Evolutionary conservation across 2,113 vertebrate species (phyloP), one percentile per base, ranked within the genome.

Genomic region (Podarcis raffonei): DNA sequence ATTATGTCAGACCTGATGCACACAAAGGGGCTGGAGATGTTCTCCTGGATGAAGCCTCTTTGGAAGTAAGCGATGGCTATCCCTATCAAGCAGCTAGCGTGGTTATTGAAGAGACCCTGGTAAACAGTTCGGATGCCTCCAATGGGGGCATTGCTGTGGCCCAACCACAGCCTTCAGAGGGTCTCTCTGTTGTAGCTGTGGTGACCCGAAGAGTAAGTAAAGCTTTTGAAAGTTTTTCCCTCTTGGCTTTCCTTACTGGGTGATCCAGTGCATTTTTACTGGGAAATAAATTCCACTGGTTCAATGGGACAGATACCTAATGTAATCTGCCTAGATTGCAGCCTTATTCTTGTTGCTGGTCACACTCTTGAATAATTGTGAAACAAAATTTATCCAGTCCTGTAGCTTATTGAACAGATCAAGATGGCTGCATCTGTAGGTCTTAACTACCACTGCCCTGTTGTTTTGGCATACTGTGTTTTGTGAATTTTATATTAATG

Each of bases 91-190:
- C 97, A 0, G 89, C 97, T 37, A 96, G 85, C 18, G 94, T 98
- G 35, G 97, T 97, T 9, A 97, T 98, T 81, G 97, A 98, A 86
- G 97, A 98, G 89, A 95, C 97, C 5, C 91, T 97, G 30, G 94
- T 97, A 35, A 93, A 93, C 83, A 83, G 94, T 91, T 90, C 94
- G 2, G 97, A 97, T 22, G 3, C 94, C 39, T 72, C 96, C 65
- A 77, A 87, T 0, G 93, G 96, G 65, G 92, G 81, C 93, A 86
- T 96, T 0, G n/a, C 97, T 13, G 57, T 96, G 86, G 87, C 94
- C 77, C 96, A 80, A 5, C 92, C 96, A 84, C 96, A 88, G 74
- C 94, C 77, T 62, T 95, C 93, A 1, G 98, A 98, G 3, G 94
- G 93, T 16, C 89, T 97, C 87, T 97, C 97, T n/a, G 96, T 98